Base-by-base conservation (phyloP, 2,888 invertebrate genomes). In the Magallana nippona region DNA sequence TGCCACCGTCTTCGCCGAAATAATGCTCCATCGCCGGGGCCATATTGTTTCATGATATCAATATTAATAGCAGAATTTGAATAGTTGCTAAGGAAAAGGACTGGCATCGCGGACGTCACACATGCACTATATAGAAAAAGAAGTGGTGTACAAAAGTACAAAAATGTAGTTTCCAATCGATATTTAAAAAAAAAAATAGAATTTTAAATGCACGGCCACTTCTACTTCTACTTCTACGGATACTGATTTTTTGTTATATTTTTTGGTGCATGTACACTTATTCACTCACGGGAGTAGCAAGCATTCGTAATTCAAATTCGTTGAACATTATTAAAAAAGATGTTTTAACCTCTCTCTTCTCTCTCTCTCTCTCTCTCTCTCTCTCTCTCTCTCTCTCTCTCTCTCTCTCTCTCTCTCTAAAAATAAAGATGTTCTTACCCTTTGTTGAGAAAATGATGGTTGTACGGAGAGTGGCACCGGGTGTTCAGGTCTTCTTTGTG, bases 51-150 rank as follows among this genome's bases (percentile, higher is more conserved):
- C 22, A 22, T 11, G 71, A 71, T 71, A 71, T 71, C 71, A 71
- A 71, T 71, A 71, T 71, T 71, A 27, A 71, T 71, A 32, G 44
- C 44, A 22, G 32, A 32, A 71, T 71, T 71, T 71, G 71, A 71
- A 71, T 71, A 27, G 71, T 71, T 71, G 32, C 71, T 22, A 71
- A 71, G 71, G 71, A 71, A 71, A 44, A 22, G 13, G 8, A 15
- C 71, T 27, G 71, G 32, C 71, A 71, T 17, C 27, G 32, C 32
- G 15, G 27, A 22, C 13, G 19, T 71, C 32, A 71, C 71, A 13
- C 11, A 5, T 27, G 27, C 13, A 71, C n/a, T n/a, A 27, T 71
- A 27, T 15, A 71, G 17, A 71, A 27, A 27, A 27, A 27, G 71
- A 19, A 27, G 71, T 11, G 2, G 71, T 32, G 32, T 32, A 71